Base-by-base conservation (phyloP, 2,113 vertebrate species). In the Coregonus clupeaformis region DNA sequence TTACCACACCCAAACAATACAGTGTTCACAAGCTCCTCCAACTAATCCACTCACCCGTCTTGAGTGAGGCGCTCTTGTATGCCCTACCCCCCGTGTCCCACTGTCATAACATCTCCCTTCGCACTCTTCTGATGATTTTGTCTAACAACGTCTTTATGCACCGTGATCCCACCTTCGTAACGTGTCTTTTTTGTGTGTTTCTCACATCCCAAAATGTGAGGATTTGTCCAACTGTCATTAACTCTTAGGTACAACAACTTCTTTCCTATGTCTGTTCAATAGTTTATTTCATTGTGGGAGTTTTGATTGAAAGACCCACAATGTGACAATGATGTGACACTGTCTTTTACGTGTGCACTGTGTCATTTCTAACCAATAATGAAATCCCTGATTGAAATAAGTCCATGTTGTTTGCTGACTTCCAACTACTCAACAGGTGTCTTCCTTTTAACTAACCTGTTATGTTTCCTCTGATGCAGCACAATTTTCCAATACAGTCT, bases 371-470 rank as follows among this genome's bases (percentile, higher is more conserved):
- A 60, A 67, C 65, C 5, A 29, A 18, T 66, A 67, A 36, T 3
- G 3, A 20, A 36, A 32, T 9, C 7, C 18, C 25, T 9, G 29
- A 4, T 67, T 66, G 42, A 12, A 30, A 65, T 20, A 68, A 69
- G 27, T 73, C 29, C 75, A 63, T 69, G 69, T 79, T 77, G 36
- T 76, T 16, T 78, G 79, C 83, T 86, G 47, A 67, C 32, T 14
- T 6, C 79, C 66, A 20, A 27, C 74, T 69, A 78, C 73, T 79
- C 80, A 71, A 82, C 77, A 68, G 75, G n/a, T n/a, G n/a, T n/a
- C 16, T 3, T 36, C 67, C 71, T 64, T 55, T 32, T 69, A 47
- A 76, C 62, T 42, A 6, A 85, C 86, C 85, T 87, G 87, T 62
- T 63, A 62, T 75, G 36, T 80, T 49, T 66, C 30, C 76, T 72